These are phyloP conservation scores for Prionailurus bengalensis DNA, from an alignment of 2,113 vertebrate species.

Conservation along the genomic window DNA sequence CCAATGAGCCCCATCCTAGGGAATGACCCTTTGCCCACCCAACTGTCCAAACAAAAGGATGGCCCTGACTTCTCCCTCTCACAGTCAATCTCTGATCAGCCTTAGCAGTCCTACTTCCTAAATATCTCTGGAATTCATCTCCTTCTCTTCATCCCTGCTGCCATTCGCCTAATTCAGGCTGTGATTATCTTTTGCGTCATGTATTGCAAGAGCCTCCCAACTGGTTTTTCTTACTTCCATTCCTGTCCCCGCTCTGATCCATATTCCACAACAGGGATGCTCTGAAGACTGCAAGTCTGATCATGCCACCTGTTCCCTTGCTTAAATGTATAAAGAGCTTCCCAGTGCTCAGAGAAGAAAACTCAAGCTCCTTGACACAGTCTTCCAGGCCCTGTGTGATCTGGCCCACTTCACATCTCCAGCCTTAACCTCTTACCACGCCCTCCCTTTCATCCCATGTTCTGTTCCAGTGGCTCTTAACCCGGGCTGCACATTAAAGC, in stretches of 20 bases:
- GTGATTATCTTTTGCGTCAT: conserved; percentile 41
- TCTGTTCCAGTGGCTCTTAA: conserved; percentile 23
- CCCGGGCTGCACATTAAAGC: background rate
- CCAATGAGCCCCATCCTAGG: background rate
- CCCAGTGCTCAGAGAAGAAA: conserved; percentile 23
- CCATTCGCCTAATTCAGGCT: background rate
- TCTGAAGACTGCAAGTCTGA: conserved; percentile 50
- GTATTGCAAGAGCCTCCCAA: conserved; percentile 44
- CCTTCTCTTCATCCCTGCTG: background rate
- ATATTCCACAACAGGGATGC: background rate
- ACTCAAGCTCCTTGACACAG: background rate
- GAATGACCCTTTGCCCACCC: background rate
- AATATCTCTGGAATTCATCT: conserved; percentile 60
- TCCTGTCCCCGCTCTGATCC: background rate
- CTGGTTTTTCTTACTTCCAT: conserved; percentile 55
- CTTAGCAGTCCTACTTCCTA: background rate
- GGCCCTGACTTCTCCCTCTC: background rate
- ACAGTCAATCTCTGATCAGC: background rate
- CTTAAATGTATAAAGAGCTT: conserved; percentile 24
- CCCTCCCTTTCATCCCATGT: conserved; percentile 35
- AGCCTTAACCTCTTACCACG: background rate
- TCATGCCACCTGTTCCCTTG: background rate
- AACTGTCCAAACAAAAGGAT: background rate
- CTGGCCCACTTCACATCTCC: background rate
- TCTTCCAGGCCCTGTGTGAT: background rate